phyloP scores from a whole-genome alignment of 2,113 vertebrate species.

The Halcyon malimbica region DNA sequence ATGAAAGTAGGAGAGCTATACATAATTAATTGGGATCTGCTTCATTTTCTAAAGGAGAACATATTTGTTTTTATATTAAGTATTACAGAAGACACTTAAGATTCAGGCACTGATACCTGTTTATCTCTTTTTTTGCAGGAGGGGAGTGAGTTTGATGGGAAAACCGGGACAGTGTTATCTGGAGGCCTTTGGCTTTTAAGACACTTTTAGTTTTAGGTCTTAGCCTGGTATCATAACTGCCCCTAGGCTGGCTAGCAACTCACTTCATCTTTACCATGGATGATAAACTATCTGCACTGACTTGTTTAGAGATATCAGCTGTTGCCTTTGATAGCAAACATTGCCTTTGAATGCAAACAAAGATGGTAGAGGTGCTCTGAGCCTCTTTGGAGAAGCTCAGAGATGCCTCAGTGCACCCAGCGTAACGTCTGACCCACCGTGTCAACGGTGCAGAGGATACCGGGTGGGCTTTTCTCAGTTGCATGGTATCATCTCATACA shows the following conservation, averaged over 20 bases:
- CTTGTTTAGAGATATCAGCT: neutral
- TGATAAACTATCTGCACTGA: neutral
- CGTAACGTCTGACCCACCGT: fast-evolving
- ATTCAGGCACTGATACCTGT: constrained; percentile 40
- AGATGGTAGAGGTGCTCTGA: neutral
- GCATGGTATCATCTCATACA: neutral
- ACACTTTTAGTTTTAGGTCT: neutral
- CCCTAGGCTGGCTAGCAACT: neutral
- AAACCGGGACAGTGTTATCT: neutral
- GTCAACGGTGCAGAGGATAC: fast-evolving
- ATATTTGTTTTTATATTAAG: constrained; percentile 65
- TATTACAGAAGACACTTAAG: constrained; percentile 59
- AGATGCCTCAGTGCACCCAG: neutral
- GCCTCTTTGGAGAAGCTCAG: neutral
- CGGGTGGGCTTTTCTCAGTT: neutral
- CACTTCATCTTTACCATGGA: neutral
- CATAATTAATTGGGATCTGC: constrained; percentile 67
- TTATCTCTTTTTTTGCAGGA: neutral
- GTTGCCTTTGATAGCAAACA: neutral
- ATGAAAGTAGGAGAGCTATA: constrained; percentile 41
- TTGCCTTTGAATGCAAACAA: neutral
- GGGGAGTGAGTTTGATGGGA: neutral
- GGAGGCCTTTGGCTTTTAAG: neutral
- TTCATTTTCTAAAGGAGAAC: constrained; percentile 65
- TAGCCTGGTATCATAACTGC: neutral